phyloP scores from a whole-genome alignment of 2,113 vertebrate species.

The Struthio camelus region DNA sequence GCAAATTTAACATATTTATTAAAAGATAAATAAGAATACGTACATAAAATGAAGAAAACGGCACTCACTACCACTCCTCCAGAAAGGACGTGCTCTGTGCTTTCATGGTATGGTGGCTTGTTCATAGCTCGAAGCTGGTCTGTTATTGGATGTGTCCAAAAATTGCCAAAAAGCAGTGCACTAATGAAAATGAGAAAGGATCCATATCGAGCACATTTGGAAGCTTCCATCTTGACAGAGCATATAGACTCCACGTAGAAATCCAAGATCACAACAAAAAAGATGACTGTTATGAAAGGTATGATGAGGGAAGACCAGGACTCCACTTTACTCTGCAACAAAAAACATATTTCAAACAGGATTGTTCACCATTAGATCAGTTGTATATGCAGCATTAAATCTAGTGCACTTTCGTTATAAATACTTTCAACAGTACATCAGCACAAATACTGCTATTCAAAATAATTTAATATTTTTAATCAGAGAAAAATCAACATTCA shows the following conservation, averaged over 20 bases:
- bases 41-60: conserved; percentile 94
- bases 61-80: conserved; percentile 96
- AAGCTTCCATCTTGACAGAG: conserved; percentile 89
- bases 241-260: conserved; percentile 97
- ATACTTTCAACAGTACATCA: background rate
- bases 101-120: conserved; percentile 79
- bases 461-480: too few species aligned
- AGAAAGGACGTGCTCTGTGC: conserved; percentile 95
- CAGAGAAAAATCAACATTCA: background rate
- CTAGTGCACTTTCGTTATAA: background rate
- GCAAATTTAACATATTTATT: background rate
- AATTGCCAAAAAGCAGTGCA: conserved; percentile 91
- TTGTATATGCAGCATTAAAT: background rate
- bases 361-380: background rate
- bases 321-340: conserved; percentile 92
- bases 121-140: conserved; percentile 90
- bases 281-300: conserved; percentile 89
- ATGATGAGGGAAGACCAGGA: conserved; percentile 92
- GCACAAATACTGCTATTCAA: background rate
- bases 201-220: conserved; percentile 87
- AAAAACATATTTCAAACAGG: background rate
- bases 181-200: conserved; percentile 85
- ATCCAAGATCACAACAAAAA: conserved; percentile 93
- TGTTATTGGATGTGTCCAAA: conserved; percentile 96
- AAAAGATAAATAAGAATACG: conserved; percentile 56